Evolutionary conservation across 1,140 invertebrate genomes (phyloP).

Genomic region (Zaprionus gabonicus): DNA sequence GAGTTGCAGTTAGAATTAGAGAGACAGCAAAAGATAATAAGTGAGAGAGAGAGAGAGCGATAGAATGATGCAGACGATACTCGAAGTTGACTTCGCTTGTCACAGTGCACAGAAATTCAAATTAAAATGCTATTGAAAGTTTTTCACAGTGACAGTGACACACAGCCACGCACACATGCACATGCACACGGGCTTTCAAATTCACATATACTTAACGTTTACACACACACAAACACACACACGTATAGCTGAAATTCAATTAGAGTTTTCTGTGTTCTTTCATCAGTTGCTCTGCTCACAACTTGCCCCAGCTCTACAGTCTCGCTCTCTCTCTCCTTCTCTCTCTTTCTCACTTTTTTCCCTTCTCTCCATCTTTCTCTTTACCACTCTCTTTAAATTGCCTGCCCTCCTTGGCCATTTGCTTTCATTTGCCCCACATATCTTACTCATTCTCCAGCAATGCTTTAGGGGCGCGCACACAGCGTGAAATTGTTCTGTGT

Average conservation of each 20-base stretch:
- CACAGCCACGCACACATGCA: conserved; percentile 5
- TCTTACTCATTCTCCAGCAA: conserved; percentile 22
- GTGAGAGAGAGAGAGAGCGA: neutral
- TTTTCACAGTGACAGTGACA: conserved; percentile 42
- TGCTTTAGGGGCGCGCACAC: conserved; percentile 34
- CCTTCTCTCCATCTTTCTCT: conserved; percentile 3
- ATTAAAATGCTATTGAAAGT: conserved; percentile 74
- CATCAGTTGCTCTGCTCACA: conserved; percentile 52
- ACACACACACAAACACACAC: conserved; percentile 7
- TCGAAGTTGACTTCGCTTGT: neutral
- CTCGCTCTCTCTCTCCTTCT: neutral
- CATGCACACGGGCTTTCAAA: neutral
- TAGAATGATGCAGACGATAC: neutral
- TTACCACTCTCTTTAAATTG: neutral
- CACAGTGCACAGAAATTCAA: conserved; percentile 38
- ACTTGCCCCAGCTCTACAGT: neutral
- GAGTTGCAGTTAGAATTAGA: no score
- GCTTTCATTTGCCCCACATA: conserved; percentile 59
- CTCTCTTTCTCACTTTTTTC: no score
- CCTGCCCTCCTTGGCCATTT: conserved; percentile 41
- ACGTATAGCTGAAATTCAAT: conserved; percentile 64
- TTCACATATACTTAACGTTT: conserved; percentile 7
- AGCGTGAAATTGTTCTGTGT: conserved; percentile 68
- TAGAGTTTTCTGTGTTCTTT: conserved; percentile 71
- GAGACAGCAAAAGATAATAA: neutral